Conservation (phyloP, 1,140 invertebrate species). For the Melipona quadrifasciata region DNA sequence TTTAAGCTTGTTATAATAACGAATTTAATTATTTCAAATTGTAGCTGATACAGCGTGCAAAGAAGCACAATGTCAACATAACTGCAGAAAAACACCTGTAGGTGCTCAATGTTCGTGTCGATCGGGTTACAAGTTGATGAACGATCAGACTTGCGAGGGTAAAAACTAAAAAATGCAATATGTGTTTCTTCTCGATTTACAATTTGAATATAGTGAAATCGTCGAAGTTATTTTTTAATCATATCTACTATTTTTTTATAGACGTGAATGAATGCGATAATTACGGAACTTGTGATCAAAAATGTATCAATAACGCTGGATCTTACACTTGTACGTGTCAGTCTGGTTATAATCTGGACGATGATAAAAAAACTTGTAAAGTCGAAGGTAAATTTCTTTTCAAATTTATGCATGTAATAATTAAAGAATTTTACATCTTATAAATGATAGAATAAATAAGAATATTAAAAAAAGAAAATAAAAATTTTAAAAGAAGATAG, state of each 20-base stretch:
- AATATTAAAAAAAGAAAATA: neutral
- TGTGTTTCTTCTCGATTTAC: neutral
- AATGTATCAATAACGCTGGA: constrained; percentile 90
- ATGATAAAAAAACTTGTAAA: constrained; percentile 88
- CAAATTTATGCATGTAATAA: neutral
- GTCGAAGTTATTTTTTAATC: neutral
- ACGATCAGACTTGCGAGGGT: constrained; percentile 89
- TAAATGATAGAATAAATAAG: neutral
- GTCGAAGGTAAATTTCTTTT: constrained; percentile 76
- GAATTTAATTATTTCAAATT: constrained; percentile 14
- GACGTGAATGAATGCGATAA: constrained; percentile 93
- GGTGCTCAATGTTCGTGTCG: constrained; percentile 89
- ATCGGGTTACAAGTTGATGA: constrained; percentile 86
- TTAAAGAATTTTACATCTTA: neutral
- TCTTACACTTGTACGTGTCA: constrained; percentile 92
- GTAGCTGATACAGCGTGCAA: constrained; percentile 52
- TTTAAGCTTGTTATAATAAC: neutral
- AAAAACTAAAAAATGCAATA: constrained; percentile 49
- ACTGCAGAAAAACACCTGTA: constrained; percentile 81
- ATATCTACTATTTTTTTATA: constrained; percentile 43
- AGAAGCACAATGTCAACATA: constrained; percentile 50
- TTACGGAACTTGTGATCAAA: constrained; percentile 91
- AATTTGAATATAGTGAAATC: neutral
- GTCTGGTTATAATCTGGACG: constrained; percentile 86
- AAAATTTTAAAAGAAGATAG: neutral